A percentile compares a stretch with the other conserved stretches of the same genome.
phyloP scores from a whole-genome alignment of 2,888 invertebrate species.

The Agonopterix alstromeriana region DNA sequence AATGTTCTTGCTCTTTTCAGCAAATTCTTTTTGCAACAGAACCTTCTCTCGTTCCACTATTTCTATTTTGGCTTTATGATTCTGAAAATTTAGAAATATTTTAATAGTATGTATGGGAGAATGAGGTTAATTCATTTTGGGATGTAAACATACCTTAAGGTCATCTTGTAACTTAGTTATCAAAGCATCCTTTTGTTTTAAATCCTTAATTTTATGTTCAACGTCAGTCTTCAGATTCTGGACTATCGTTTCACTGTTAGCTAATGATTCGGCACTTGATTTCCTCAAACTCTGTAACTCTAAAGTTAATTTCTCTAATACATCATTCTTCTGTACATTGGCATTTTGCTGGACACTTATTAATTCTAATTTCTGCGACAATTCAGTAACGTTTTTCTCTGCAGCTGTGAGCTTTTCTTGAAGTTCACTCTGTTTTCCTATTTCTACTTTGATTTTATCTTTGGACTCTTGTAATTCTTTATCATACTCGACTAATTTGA shows the following conservation, averaged over 20 bases:
- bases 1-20: conserved; percentile 34
- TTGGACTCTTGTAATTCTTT: conserved; percentile 54
- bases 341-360: conserved; percentile 54
- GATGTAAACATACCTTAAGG: conserved; percentile 42
- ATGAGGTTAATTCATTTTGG: not conserved
- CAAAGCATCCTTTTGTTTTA: conserved; percentile 53
- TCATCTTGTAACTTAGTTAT: conserved; percentile 57
- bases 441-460: conserved; percentile 50
- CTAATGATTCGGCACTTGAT: conserved; percentile 43
- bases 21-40: conserved; percentile 50
- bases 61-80: conserved; percentile 53
- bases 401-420: conserved; percentile 50
- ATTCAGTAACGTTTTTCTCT: conserved; percentile 48
- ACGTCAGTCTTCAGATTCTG: conserved; percentile 53
- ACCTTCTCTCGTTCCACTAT: conserved; percentile 57
- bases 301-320: conserved; percentile 56
- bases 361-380: conserved; percentile 63
- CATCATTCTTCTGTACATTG: conserved; percentile 54
- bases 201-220: conserved; percentile 53
- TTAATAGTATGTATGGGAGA: not conserved
- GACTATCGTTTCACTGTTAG: conserved; percentile 50
- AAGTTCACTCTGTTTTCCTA: conserved; percentile 51
- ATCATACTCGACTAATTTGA: conserved; percentile 75
- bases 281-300: conserved; percentile 61
- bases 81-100: conserved; percentile 25